phyloP scores from a whole-genome alignment of 2,797 vertebrate genomes.

The Lates japonicus region DNA sequence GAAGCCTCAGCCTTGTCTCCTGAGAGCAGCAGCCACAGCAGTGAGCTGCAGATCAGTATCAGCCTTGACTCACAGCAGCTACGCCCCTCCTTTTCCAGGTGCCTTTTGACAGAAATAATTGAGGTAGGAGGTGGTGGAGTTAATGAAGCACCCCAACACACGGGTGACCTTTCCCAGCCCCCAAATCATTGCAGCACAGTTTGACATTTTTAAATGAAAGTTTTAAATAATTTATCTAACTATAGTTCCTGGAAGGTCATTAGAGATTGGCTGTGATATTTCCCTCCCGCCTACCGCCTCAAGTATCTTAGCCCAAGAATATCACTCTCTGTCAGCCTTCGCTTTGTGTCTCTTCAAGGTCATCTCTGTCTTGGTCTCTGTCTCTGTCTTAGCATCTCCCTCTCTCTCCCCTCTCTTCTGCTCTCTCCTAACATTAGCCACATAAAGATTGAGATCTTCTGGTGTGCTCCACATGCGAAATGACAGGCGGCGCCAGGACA shows the following conservation, averaged over 20 bases:
- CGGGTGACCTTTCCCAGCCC: constrained; percentile 86
- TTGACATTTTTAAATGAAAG: constrained; percentile 89
- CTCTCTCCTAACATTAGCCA: constrained; percentile 62
- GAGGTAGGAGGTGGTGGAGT: constrained; percentile 84
- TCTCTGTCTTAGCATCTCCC: constrained; percentile 30
- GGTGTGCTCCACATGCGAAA: constrained; percentile 41
- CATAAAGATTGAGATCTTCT: constrained; percentile 77
- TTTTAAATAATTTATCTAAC: constrained; percentile 91
- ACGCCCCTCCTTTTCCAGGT: constrained; percentile 63
- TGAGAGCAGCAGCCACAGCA: constrained; percentile 55
- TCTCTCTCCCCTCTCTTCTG: constrained; percentile 7
- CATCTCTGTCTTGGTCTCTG: constrained; percentile 60
- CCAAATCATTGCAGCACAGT: constrained; percentile 83
- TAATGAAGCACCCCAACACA: constrained; percentile 89
- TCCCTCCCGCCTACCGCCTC: constrained; percentile 75
- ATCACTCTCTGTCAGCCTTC: constrained; percentile 78
- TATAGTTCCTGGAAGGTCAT: constrained; percentile 88
- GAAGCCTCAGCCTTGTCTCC: constrained; percentile 69
- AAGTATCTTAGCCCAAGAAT: constrained; percentile 84
- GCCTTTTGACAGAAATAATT: constrained; percentile 86
- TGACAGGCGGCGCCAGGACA: constrained; percentile 62
- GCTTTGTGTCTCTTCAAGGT: constrained; percentile 68
- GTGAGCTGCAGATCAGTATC: constrained; percentile 67
- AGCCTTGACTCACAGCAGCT: constrained; percentile 70
- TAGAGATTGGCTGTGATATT: constrained; percentile 87